These are phyloP conservation scores for Notothenia rossii DNA, from an alignment of 2,113 vertebrate genomes.

Conservation along the genomic window DNA sequence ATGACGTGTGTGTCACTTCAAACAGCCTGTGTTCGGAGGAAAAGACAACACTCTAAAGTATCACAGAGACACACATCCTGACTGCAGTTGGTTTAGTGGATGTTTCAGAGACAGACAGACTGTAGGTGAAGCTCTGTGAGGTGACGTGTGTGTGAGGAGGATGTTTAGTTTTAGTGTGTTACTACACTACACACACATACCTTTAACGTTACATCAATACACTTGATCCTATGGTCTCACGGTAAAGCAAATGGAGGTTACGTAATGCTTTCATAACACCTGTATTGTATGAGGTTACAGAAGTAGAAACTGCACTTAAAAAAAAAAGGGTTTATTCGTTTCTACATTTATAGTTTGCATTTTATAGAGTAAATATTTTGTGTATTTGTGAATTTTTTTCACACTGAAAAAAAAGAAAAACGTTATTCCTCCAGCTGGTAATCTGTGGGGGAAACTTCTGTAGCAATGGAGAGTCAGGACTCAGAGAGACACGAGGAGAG, in stretches of 20 bases:
- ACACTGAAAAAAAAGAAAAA: not conserved
- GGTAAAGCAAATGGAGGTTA: too few relatives aligned
- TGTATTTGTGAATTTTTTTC: too few relatives aligned
- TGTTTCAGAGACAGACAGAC: slow-evolving; percentile 3
- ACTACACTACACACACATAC: slow-evolving; percentile 4
- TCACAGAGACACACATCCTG: slow-evolving; percentile 41
- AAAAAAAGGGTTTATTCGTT: not conserved
- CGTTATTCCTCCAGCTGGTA: not conserved
- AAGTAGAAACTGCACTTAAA: too few relatives aligned
- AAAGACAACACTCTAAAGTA: slow-evolving; percentile 49
- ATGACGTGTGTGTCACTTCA: slow-evolving; percentile 60
- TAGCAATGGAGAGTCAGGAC: too few relatives aligned
- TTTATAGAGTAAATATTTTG: not conserved
- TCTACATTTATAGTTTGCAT: not conserved
- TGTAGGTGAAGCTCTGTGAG: not conserved
- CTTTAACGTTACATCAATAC: slow-evolving; percentile 12
- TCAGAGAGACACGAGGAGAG: too few relatives aligned
- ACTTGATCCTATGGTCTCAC: not conserved
- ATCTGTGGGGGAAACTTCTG: too few relatives aligned
- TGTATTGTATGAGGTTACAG: too few relatives aligned
- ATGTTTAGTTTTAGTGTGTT: too few relatives aligned
- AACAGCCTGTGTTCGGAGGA: slow-evolving; percentile 54
- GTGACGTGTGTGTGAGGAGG: too few relatives aligned
- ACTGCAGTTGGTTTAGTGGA: slow-evolving; percentile 51
- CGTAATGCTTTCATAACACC: too few relatives aligned